These are phyloP conservation scores for Belonocnema kinseyi DNA, from an alignment of 1,140 invertebrate species.

Conservation along the genomic window DNA sequence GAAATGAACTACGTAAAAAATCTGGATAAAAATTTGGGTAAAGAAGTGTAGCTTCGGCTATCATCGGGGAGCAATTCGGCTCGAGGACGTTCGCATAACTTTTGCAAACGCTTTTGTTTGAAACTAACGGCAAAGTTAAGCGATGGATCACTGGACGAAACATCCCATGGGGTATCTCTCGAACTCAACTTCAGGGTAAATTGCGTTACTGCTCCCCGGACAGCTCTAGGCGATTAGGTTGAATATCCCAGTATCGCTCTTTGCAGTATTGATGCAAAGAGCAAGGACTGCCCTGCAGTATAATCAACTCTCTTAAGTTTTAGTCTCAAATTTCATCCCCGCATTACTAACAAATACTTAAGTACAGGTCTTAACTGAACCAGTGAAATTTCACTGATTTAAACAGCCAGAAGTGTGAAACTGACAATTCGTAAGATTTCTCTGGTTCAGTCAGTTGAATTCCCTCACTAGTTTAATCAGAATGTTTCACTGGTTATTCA, in stretches of 20 bases:
- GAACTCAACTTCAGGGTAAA: slow-evolving; percentile 61
- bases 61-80: slow-evolving; percentile 52
- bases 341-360: neutral
- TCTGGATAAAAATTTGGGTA: slow-evolving; percentile 13
- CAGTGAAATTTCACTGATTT: rapidly evolving
- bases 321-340: neutral
- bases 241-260: slow-evolving; percentile 55
- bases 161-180: slow-evolving; percentile 63
- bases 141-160: slow-evolving; percentile 62
- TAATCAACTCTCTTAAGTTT: neutral
- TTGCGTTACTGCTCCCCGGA: slow-evolving; percentile 64
- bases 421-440: too few species aligned
- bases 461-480: too few species aligned
- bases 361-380: too few species aligned
- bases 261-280: slow-evolving; percentile 37
- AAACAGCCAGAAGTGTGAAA: too few species aligned
- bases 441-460: too few species aligned
- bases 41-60: slow-evolving; percentile 29
- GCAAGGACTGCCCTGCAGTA: neutral
- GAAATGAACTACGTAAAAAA: neutral
- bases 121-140: slow-evolving; percentile 63
- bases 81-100: slow-evolving; percentile 54
- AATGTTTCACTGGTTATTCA: too few species aligned
- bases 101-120: slow-evolving; percentile 61
- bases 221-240: slow-evolving; percentile 62